Percentiles rank a stretch among this genome's conserved stretches.
Conservation (phyloP, 2,797 vertebrate genomes). For the Lepus oiostolus region DNA sequence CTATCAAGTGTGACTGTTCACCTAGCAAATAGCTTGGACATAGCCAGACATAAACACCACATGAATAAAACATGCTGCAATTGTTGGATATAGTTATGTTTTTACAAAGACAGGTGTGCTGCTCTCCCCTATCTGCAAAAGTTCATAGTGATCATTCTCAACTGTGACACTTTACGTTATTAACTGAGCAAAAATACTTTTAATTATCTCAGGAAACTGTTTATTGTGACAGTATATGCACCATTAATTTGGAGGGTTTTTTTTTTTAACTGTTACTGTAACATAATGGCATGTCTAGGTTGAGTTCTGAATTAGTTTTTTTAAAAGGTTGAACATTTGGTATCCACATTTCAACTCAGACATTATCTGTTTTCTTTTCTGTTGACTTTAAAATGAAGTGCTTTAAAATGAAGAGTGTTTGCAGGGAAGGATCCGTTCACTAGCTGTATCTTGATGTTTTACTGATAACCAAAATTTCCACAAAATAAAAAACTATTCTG, state of each 20-base stretch:
- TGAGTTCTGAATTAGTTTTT: slow-evolving; percentile 71
- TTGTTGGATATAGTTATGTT: slow-evolving; percentile 75
- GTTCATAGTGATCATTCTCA: slow-evolving; percentile 73
- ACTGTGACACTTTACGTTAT: slow-evolving; percentile 77
- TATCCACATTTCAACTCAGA: slow-evolving; percentile 57
- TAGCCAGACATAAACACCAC: slow-evolving; percentile 84
- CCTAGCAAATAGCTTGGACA: slow-evolving; percentile 86
- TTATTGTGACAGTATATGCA: slow-evolving; percentile 78
- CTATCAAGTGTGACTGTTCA: slow-evolving; percentile 86
- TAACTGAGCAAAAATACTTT: slow-evolving; percentile 78
- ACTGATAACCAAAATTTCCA: slow-evolving; percentile 37
- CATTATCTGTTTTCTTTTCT: slow-evolving; percentile 73
- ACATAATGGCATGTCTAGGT: slow-evolving; percentile 71
- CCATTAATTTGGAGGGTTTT: slow-evolving; percentile 64
- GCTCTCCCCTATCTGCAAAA: slow-evolving; percentile 72
- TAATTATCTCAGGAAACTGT: slow-evolving; percentile 79
- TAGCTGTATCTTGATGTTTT: slow-evolving; percentile 50
- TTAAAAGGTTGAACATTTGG: slow-evolving; percentile 65
- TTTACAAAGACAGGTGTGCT: slow-evolving; percentile 78
- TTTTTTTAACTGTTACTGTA: slow-evolving; percentile 74
- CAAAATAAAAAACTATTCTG: slow-evolving; percentile 8
- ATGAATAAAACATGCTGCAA: slow-evolving; percentile 85
- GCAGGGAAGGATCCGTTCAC: slow-evolving; percentile 61
- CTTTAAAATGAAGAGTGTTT: slow-evolving; percentile 67
- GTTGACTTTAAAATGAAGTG: slow-evolving; percentile 65